phyloP scores from a whole-genome alignment of 2,113 vertebrate genomes.

The Sceloporus undulatus region DNA sequence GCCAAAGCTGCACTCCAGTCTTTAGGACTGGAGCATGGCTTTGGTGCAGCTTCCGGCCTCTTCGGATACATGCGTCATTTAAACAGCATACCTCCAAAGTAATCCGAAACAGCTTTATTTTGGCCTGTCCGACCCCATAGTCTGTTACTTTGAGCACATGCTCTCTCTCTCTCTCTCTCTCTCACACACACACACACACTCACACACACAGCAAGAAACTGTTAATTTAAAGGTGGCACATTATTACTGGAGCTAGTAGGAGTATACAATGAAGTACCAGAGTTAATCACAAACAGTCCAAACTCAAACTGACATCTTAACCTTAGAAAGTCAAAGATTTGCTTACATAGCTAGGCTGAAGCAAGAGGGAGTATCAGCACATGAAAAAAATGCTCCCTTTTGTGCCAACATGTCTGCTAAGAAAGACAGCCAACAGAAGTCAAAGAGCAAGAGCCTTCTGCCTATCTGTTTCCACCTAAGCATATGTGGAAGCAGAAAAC shows the following conservation, averaged over 20 bases:
- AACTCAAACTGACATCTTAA: conserved; percentile 9
- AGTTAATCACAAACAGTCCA: not conserved
- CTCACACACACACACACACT: not conserved
- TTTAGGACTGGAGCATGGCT: no score
- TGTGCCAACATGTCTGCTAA: not conserved
- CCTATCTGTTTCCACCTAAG: conserved; percentile 8
- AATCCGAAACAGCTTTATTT: no score
- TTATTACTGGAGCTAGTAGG: not conserved
- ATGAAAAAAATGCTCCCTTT: not conserved
- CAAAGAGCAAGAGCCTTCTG: not conserved
- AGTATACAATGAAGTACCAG: not conserved
- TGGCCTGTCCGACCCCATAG: no score
- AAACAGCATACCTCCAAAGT: no score
- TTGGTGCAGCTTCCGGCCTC: no score
- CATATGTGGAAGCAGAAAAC: not conserved
- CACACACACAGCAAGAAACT: not conserved
- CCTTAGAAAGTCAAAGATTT: not conserved
- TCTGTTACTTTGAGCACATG: no score
- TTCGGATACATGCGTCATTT: no score
- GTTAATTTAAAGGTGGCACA: not conserved
- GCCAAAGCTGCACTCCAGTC: no score
- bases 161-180: no score
- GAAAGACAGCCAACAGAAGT: conserved; percentile 45
- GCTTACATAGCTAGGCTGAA: conserved; percentile 10
- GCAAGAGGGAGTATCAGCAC: conserved; percentile 5